Conservation (phyloP, 2,797 vertebrate species). For the Craterocephalus amniculus region DNA sequence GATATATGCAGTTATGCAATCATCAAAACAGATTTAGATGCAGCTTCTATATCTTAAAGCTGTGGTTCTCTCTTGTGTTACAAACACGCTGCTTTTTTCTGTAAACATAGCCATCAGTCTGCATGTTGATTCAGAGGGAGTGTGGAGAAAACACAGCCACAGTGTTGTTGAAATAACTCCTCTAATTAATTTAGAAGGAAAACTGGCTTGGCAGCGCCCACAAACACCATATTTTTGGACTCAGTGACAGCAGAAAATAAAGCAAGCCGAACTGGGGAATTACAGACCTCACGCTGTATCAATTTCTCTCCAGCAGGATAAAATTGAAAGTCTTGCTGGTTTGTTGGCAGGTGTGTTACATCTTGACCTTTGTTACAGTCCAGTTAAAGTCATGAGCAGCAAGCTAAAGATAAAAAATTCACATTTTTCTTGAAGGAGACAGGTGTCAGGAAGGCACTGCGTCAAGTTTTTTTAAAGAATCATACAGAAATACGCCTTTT, state of each 20-base stretch:
- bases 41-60: slow-evolving; percentile 6
- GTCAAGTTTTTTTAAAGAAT: neutral
- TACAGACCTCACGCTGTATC: slow-evolving; percentile 1
- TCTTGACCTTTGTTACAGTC: slow-evolving; percentile 38
- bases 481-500: neutral
- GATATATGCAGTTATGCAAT: neutral
- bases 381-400: slow-evolving; percentile 23
- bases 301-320: slow-evolving; percentile 10
- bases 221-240: slow-evolving; percentile 59
- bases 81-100: slow-evolving; percentile 32
- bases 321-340: slow-evolving; percentile 21
- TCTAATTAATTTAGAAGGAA: slow-evolving; percentile 67
- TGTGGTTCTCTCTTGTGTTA: neutral
- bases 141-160: slow-evolving; percentile 55
- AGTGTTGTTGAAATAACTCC: slow-evolving; percentile 54
- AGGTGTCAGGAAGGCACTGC: neutral
- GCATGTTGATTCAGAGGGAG: slow-evolving; percentile 52
- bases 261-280: slow-evolving; percentile 32
- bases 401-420: slow-evolving; percentile 13
- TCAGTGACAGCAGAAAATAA: slow-evolving; percentile 41
- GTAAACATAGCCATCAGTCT: slow-evolving; percentile 36
- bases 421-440: slow-evolving; percentile 6
- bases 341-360: slow-evolving; percentile 18
- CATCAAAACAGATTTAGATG: slow-evolving; percentile 11
- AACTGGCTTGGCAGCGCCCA: slow-evolving; percentile 53